Evolutionary conservation across 2,797 vertebrate species (phyloP), one percentile per base, ranked within the genome.

Genomic region (Bovichtus variegatus): DNA sequence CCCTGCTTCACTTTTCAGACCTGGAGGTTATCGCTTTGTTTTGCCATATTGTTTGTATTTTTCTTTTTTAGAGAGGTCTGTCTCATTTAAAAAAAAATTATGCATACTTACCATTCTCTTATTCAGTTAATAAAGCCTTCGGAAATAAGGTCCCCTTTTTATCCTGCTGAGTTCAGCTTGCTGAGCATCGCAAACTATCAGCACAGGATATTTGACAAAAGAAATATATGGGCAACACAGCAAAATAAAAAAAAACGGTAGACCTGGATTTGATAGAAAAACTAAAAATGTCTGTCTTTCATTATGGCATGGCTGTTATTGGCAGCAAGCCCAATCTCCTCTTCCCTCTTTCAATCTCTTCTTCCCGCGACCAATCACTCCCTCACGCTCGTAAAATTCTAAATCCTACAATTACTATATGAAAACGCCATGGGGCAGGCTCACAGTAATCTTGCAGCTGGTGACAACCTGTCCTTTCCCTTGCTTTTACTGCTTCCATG

Each of bases 381-480:
- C 71, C 55, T 82, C 55, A 54, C 21, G 51, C 83, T 81, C 85
- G 87, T 89, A 88, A 91, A 91, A 89, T 71, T 79, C 74, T 34
- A 79, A 91, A 90, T 88, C 78, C 49, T 41, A 76, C 87, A 84
- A 76, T 87, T 82, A 81, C 83, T 88, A 74, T 70, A 81, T 77
- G 62, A 85, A 79, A 91, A 71, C 2, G 66, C 80, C 67, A 31
- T 4, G 12, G 82, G 85, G 74, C 15, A 3, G 81, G 64, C 78
- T 75, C 63, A 34, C 40, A 61, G 67, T 80, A 89, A 88, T 90
- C 79, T 79, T 77, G 61, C 91, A 90, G 83, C 85, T 86, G 89
- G 86, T 87, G 68, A 80, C 83, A 82, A 81, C 82, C 83, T 83
- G 75, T 66, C 58, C 68, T 74, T 44, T 61, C 59, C 57, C 55